A percentile compares a stretch with the other conserved stretches of the same genome.
Conservation (phyloP, 2,888 invertebrate species). For the Halictus ligatus region DNA sequence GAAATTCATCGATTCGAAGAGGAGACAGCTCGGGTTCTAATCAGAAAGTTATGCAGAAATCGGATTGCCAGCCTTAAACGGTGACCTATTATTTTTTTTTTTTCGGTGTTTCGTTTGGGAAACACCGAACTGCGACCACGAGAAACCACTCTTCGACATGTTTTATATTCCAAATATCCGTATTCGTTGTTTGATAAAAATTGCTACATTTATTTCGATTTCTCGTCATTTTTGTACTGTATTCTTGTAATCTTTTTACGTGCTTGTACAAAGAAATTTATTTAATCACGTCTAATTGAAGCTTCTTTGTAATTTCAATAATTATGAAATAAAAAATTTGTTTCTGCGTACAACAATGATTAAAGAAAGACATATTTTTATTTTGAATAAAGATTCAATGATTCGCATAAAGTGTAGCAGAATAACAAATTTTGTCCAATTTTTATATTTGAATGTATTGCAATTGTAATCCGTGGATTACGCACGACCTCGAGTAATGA, state of each 20-base stretch:
- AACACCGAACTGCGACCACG: neutral
- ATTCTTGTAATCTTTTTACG: too few species aligned
- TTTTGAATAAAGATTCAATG: neutral
- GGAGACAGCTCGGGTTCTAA: neutral
- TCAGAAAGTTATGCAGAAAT: conserved; percentile 34
- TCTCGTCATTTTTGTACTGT: too few species aligned
- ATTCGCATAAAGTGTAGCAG: neutral
- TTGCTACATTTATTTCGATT: too few species aligned
- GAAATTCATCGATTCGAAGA: conserved; percentile 49
- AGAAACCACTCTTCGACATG: neutral
- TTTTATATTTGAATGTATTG: neutral
- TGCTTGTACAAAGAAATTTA: too few species aligned
- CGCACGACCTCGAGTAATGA: neutral
- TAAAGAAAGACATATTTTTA: neutral
- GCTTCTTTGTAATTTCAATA: neutral
- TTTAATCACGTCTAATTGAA: neutral
- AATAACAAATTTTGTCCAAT: too few species aligned
- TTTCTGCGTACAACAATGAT: neutral
- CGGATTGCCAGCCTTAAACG: neutral
- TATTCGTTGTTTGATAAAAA: too few species aligned
- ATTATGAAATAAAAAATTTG: neutral
- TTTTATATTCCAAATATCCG: neutral
- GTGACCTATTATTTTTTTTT: neutral
- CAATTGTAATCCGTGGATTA: neutral
- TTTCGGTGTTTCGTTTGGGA: neutral